These are phyloP conservation scores for Tetraneura akinire DNA, from an alignment of 1,140 invertebrate genomes.

Conservation along the genomic window DNA sequence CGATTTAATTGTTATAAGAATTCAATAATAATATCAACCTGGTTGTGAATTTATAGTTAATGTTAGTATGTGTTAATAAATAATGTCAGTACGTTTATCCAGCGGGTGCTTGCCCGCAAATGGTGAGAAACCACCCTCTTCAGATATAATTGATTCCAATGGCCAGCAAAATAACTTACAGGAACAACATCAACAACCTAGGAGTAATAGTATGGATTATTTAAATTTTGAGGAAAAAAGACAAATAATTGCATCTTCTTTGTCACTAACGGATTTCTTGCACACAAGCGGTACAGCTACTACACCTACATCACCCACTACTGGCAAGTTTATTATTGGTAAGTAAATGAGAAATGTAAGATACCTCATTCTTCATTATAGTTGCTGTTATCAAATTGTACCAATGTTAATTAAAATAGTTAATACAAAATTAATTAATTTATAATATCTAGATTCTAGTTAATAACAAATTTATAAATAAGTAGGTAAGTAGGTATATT, in stretches of 20 bases:
- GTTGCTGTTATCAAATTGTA: no score
- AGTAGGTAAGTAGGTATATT: no score
- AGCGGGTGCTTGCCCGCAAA: constrained; percentile 49
- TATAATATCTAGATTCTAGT: no score
- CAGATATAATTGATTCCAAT: constrained; percentile 26
- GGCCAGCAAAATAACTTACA: constrained; percentile 14
- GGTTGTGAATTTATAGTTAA: constrained; percentile 45
- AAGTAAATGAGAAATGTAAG: not conserved
- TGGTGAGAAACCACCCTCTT: constrained; percentile 31
- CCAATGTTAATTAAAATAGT: no score
- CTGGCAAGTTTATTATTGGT: constrained; percentile 54
- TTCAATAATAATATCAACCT: not conserved
- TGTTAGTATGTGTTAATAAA: constrained; percentile 41
- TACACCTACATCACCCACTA: constrained; percentile 56
- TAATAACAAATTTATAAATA: no score
- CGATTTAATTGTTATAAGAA: not conserved
- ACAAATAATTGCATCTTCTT: constrained; percentile 81
- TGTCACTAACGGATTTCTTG: constrained; percentile 82
- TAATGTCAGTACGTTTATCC: constrained; percentile 45
- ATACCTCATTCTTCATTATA: no score
- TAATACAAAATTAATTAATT: no score
- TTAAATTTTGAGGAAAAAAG: constrained; percentile 88
- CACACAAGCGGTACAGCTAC: constrained; percentile 58
- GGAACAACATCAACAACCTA: constrained; percentile 52
- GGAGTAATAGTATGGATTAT: constrained; percentile 84